phyloP scores from a whole-genome alignment of 2,888 invertebrate genomes.

The Pristionchus fissidentatus region DNA sequence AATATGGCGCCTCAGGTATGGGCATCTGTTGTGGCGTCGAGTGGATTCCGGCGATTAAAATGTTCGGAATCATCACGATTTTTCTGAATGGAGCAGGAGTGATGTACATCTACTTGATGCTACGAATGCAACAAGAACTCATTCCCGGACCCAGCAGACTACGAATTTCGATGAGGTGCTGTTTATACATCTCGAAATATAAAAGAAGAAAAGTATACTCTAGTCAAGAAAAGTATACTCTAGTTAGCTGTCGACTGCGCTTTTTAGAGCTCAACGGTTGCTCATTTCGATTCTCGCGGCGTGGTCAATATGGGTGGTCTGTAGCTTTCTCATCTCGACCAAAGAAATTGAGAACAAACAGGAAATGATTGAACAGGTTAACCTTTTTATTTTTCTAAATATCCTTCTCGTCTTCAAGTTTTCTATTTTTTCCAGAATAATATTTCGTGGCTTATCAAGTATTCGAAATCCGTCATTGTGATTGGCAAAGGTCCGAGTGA shows the following conservation, averaged over 20 bases:
- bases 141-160: not conserved
- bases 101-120: not conserved
- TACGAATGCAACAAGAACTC: not conserved
- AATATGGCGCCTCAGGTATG: conserved; percentile 8
- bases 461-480: not conserved
- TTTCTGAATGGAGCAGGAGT: conserved; percentile 1
- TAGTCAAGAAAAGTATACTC: too few species aligned
- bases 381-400: too few species aligned
- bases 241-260: too few species aligned
- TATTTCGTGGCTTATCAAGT: not conserved
- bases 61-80: not conserved
- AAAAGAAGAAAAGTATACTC: too few species aligned
- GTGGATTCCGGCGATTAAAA: conserved; percentile 5
- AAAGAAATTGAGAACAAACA: not conserved
- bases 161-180: not conserved
- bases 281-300: not conserved
- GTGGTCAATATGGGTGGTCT: not conserved
- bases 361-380: not conserved
- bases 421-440: too few species aligned
- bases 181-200: too few species aligned
- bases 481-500: not conserved
- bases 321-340: not conserved
- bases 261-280: not conserved
- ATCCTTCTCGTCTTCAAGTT: too few species aligned
- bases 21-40: not conserved